A percentile compares a stretch with the other conserved stretches of the same genome.
Conservation (phyloP, 2,888 invertebrate genomes). For the Oasisia sp. region DNA sequence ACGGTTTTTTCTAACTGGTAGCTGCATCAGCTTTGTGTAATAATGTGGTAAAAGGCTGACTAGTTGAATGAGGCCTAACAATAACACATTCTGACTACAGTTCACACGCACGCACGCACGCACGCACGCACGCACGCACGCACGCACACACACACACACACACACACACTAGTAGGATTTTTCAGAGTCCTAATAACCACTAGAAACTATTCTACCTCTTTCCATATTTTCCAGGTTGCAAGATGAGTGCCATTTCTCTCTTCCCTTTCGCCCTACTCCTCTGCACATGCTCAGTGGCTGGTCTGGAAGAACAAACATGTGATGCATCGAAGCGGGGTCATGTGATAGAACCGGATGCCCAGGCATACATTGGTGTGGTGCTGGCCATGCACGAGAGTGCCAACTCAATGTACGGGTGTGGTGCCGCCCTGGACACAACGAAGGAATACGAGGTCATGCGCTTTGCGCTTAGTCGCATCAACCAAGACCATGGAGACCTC, state of each 20-base stretch:
- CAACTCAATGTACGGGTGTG: background rate
- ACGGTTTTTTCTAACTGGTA: too few relatives aligned
- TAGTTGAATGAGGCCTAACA: too few relatives aligned
- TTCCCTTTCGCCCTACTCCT: background rate
- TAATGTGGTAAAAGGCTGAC: too few relatives aligned
- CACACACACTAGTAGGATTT: too few relatives aligned
- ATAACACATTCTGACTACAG: too few relatives aligned
- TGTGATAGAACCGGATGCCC: background rate
- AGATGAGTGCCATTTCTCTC: background rate
- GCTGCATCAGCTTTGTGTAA: too few relatives aligned
- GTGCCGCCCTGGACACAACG: background rate
- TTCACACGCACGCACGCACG: too few relatives aligned
- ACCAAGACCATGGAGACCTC: slow-evolving; percentile 30
- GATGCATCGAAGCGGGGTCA: background rate
- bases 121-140: too few relatives aligned
- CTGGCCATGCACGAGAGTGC: background rate
- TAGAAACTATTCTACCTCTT: too few relatives aligned
- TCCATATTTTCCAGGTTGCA: background rate
- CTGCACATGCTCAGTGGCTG: background rate
- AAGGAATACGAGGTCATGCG: slow-evolving; percentile 29
- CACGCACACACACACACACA: too few relatives aligned
- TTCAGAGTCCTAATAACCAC: too few relatives aligned
- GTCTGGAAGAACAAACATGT: background rate
- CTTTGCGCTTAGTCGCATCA: slow-evolving; percentile 30
- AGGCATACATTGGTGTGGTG: background rate